Conservation (phyloP, 2,888 invertebrate genomes). For the Drosophila bunnanda region DNA sequence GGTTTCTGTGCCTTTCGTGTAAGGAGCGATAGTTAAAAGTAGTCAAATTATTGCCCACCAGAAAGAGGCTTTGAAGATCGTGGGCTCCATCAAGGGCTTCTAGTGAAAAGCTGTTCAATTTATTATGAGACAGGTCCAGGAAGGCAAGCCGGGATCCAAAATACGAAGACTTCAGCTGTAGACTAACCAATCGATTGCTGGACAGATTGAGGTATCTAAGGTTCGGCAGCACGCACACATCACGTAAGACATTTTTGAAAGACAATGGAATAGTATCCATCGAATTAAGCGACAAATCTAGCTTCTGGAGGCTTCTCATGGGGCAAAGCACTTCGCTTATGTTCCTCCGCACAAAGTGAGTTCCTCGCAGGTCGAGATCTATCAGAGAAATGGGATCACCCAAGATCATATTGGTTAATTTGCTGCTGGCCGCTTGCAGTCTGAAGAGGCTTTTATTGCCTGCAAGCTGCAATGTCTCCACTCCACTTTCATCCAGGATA, state of each 20-base stretch:
- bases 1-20: conserved; percentile 53
- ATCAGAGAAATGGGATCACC: not conserved
- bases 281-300: conserved; percentile 79
- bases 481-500: conserved; percentile 61
- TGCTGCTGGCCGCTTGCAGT: conserved; percentile 1
- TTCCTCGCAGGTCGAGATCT: conserved; percentile 73
- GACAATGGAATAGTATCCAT: conserved; percentile 52
- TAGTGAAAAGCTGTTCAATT: conserved; percentile 52
- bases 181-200: conserved; percentile 62
- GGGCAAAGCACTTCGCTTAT: conserved; percentile 60
- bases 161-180: conserved; percentile 62
- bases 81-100: conserved; percentile 39
- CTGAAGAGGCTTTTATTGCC: conserved; percentile 49
- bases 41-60: conserved; percentile 72
- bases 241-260: not conserved
- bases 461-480: conserved; percentile 53
- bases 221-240: conserved; percentile 70
- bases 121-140: conserved; percentile 78
- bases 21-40: conserved; percentile 61
- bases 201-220: conserved; percentile 76
- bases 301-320: conserved; percentile 77
- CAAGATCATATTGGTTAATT: not conserved
- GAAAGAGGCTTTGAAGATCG: conserved; percentile 68
- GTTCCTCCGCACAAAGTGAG: conserved; percentile 42
- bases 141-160: conserved; percentile 62